Percentiles rank a stretch among this genome's conserved stretches.
Evolutionary conservation across 2,113 vertebrate species (phyloP).

Genomic region (Myxocyprinus asiaticus): DNA sequence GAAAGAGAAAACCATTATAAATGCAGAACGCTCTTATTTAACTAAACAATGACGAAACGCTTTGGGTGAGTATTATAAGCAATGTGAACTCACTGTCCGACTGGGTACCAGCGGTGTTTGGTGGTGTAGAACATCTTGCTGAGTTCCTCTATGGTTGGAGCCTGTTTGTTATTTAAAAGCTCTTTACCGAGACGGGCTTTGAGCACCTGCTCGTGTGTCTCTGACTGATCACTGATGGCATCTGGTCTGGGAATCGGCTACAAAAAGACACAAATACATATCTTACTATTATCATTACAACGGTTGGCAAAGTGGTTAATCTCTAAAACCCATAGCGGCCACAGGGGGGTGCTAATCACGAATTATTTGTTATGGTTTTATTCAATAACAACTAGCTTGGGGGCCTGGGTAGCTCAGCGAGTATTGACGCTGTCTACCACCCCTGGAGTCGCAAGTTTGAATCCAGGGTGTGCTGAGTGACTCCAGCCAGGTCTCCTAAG

Average conservation of each 20-base stretch:
- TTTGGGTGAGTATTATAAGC: not conserved
- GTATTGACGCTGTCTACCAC: too few species aligned
- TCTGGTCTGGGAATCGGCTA: slow-evolving; percentile 84
- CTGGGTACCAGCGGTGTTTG: slow-evolving; percentile 94
- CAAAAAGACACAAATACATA: not conserved
- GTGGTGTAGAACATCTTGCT: slow-evolving; percentile 97
- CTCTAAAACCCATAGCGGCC: too few species aligned
- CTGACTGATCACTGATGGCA: slow-evolving; percentile 74
- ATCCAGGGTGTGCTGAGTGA: too few species aligned
- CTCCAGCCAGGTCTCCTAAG: too few species aligned
- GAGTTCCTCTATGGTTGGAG: slow-evolving; percentile 87
- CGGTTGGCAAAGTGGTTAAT: too few species aligned
- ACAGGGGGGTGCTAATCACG: too few species aligned
- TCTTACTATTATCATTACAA: not conserved
- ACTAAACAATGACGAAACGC: not conserved
- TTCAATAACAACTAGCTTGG: too few species aligned
- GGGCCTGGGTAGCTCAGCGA: too few species aligned
- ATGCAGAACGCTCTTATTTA: not conserved
- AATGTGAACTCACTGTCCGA: slow-evolving; percentile 85
- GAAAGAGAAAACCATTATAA: slow-evolving; percentile 30
- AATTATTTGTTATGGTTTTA: too few species aligned
- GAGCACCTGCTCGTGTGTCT: slow-evolving; percentile 89
- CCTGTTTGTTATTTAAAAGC: slow-evolving; percentile 61
- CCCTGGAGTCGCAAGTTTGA: too few species aligned
- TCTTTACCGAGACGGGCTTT: slow-evolving; percentile 81